phyloP scores from a whole-genome alignment of 1,140 invertebrate species.

The Drosophila subpulchrella region DNA sequence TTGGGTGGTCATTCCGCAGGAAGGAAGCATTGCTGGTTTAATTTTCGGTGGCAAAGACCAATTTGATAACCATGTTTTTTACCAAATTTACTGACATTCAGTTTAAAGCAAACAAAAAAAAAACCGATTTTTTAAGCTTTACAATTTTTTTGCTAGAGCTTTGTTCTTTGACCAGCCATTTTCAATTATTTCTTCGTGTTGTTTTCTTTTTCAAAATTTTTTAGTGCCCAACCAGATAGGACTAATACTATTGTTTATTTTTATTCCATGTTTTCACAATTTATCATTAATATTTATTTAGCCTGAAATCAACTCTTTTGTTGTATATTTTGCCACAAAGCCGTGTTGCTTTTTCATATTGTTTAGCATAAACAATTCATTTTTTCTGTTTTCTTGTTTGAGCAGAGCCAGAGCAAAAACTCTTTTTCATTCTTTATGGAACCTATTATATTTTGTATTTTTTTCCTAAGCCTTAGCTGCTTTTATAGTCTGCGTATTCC shows the following conservation, averaged over 20 bases:
- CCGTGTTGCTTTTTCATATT: not conserved
- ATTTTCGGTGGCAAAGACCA: not conserved
- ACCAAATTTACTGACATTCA: too few relatives aligned
- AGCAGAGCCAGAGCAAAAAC: not conserved
- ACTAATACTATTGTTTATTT: too few relatives aligned
- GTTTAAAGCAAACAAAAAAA: too few relatives aligned
- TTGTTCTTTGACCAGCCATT: not conserved
- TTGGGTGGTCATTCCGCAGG: not conserved
- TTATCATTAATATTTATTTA: not conserved
- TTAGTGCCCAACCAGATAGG: too few relatives aligned
- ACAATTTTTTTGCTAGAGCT: not conserved
- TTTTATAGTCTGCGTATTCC: conserved; percentile 1
- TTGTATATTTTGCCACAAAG: not conserved
- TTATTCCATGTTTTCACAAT: too few relatives aligned
- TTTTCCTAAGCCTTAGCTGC: too few relatives aligned
- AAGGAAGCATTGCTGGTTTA: not conserved
- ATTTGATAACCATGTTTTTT: not conserved
- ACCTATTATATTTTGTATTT: not conserved
- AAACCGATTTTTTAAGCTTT: too few relatives aligned
- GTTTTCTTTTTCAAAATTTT: not conserved
- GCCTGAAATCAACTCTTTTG: not conserved
- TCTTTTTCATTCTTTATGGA: not conserved
- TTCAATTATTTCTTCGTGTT: not conserved
- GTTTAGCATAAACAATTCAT: not conserved
- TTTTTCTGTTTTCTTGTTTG: not conserved